A percentile compares a stretch with the other conserved stretches of the same genome.
These are phyloP conservation scores for Drosophila truncata DNA, from an alignment of 1,140 invertebrate genomes.

Conservation along the genomic window DNA sequence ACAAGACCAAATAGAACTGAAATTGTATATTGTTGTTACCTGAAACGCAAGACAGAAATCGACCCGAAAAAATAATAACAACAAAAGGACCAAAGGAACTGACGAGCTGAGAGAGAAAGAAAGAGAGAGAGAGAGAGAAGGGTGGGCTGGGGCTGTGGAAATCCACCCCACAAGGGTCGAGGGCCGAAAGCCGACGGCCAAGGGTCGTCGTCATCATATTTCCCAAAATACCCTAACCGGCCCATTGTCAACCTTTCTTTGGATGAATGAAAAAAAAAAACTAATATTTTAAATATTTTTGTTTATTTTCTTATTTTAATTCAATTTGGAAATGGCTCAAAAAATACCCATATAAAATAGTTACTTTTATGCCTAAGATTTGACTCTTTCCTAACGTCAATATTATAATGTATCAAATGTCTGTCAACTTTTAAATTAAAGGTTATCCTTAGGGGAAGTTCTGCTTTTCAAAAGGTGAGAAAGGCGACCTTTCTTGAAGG, in stretches of 20 bases:
- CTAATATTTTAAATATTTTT: too few relatives aligned
- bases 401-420: too few relatives aligned
- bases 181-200: slow-evolving; percentile 18
- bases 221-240: slow-evolving; percentile 43
- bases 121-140: not conserved
- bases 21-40: slow-evolving; percentile 29
- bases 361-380: too few relatives aligned
- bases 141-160: not conserved
- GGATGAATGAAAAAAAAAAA: slow-evolving; percentile 47
- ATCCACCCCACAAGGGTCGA: slow-evolving; percentile 61
- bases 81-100: slow-evolving; percentile 13
- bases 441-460: too few relatives aligned
- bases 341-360: too few relatives aligned
- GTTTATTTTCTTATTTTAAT: too few relatives aligned
- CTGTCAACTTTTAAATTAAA: too few relatives aligned
- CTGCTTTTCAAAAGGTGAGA: too few relatives aligned
- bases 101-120: not conserved
- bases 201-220: slow-evolving; percentile 51
- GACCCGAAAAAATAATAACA: slow-evolving; percentile 43
- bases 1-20: not conserved
- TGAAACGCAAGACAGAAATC: slow-evolving; percentile 33
- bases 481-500: too few relatives aligned
- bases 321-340: too few relatives aligned
- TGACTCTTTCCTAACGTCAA: too few relatives aligned
- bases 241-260: slow-evolving; percentile 48